Evolutionary conservation across 35 echinoderm and acorn worm species (phyloP).

Genomic region (Diadema setosum): DNA sequence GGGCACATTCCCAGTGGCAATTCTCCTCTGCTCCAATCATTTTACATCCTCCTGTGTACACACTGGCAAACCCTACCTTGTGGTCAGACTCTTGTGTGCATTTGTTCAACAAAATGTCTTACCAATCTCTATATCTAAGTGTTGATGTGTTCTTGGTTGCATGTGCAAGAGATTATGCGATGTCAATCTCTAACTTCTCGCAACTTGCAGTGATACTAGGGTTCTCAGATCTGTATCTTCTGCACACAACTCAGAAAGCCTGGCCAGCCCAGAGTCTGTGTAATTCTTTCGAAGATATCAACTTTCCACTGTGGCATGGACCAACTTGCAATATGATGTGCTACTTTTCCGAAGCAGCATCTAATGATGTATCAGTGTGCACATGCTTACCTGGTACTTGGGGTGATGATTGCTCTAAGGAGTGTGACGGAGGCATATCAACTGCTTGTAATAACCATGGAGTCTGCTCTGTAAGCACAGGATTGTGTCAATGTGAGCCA

Average conservation of each 20-base stretch:
- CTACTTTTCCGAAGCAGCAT: constrained; percentile 24
- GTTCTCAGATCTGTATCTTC: constrained; percentile 55
- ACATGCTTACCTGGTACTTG: constrained; percentile 58
- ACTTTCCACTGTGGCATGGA: constrained; percentile 68
- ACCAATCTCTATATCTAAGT: neutral
- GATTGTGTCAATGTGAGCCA: constrained; percentile 56
- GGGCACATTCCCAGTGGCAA: constrained; percentile 38
- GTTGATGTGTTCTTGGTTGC: constrained; percentile 45
- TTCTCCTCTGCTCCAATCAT: constrained; percentile 51
- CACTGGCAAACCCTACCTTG: neutral
- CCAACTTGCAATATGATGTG: constrained; percentile 45
- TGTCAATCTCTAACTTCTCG: constrained; percentile 37
- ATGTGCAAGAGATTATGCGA: constrained; percentile 61
- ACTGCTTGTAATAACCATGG: constrained; percentile 67
- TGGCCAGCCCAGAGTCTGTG: constrained; percentile 54
- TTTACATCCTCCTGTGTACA: constrained; percentile 27
- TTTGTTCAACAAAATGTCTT: neutral
- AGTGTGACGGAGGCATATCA: constrained; percentile 52
- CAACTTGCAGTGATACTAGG: constrained; percentile 41
- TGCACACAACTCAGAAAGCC: neutral
- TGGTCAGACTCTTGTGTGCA: neutral
- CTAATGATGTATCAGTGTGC: neutral
- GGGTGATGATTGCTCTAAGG: constrained; percentile 45
- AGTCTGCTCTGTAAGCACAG: constrained; percentile 18
- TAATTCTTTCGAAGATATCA: constrained; percentile 48